These are phyloP conservation scores for Dicyrtomina minuta DNA, from an alignment of 2,888 invertebrate species.

Conservation along the genomic window DNA sequence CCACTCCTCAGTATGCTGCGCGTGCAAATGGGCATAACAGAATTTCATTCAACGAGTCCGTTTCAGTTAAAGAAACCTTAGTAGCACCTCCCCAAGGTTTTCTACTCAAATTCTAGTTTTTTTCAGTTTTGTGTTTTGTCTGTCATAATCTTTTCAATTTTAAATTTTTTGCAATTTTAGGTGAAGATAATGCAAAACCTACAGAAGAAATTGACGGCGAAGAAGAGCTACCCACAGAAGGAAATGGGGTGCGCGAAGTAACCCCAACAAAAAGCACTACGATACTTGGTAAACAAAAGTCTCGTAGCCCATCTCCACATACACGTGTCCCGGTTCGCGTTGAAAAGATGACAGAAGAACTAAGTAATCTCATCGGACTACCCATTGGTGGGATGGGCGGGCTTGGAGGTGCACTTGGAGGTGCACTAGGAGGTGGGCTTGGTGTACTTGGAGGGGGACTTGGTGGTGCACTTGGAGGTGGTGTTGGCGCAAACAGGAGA, in stretches of 20 bases:
- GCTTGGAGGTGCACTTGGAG: no score
- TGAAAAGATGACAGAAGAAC: constrained; percentile 49
- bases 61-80: constrained; percentile 25
- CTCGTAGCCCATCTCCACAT: constrained; percentile 24
- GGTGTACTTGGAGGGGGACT: not conserved
- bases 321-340: constrained; percentile 22
- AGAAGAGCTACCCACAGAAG: not conserved
- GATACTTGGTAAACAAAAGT: constrained; percentile 28
- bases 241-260: not conserved
- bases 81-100: constrained; percentile 31
- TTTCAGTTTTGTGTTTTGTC: no score
- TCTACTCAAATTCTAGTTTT: no score
- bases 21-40: constrained; percentile 39
- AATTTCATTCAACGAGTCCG: constrained; percentile 44
- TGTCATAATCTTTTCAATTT: no score
- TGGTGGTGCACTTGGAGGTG: no score
- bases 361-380: constrained; percentile 50
- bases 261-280: constrained; percentile 27
- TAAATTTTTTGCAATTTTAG: not conserved
- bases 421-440: no score
- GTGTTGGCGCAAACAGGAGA: not conserved
- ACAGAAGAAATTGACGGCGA: not conserved
- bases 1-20: constrained; percentile 54
- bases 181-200: not conserved
- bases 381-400: constrained; percentile 17